phyloP scores from a whole-genome alignment of 2,888 invertebrate genomes.

The Sympetrum striolatum region DNA sequence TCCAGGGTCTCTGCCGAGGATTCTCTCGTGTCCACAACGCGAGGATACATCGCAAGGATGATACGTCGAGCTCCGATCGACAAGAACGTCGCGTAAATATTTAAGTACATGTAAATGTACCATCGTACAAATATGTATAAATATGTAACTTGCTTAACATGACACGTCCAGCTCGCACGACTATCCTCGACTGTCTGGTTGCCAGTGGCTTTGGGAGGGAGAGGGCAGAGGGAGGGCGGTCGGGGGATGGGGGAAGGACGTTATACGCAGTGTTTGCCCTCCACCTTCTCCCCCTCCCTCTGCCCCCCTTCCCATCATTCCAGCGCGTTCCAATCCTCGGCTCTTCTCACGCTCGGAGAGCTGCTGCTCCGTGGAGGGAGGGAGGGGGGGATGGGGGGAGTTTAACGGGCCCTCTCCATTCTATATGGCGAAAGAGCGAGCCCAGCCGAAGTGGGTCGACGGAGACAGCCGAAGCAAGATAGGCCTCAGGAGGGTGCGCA shows the following conservation, averaged over 20 bases:
- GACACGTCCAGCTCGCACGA: not conserved
- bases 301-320: not conserved
- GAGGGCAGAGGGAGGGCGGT: not conserved
- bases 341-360: conserved; percentile 38
- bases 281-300: not conserved
- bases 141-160: not conserved
- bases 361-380: conserved; percentile 1
- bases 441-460: conserved; percentile 20
- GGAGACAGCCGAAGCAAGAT: conserved; percentile 10
- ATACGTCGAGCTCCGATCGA: not conserved
- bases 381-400: not conserved
- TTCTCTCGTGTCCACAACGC: not conserved
- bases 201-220: conserved; percentile 25
- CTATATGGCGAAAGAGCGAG: conserved; percentile 28
- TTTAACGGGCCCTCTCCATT: conserved; percentile 30
- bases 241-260: not conserved
- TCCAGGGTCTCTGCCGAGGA: not conserved
- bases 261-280: not conserved
- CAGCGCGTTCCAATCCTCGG: conserved; percentile 37
- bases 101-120: not conserved
- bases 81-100: not conserved
- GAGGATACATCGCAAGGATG: not conserved
- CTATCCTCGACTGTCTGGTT: conserved; percentile 19
- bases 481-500: not conserved
- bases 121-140: not conserved